These are phyloP conservation scores for Halisarca cf. caerulea DNA, from an alignment of 37 sponge, comb jelly and placozoan genomes.

Conservation along the genomic window DNA sequence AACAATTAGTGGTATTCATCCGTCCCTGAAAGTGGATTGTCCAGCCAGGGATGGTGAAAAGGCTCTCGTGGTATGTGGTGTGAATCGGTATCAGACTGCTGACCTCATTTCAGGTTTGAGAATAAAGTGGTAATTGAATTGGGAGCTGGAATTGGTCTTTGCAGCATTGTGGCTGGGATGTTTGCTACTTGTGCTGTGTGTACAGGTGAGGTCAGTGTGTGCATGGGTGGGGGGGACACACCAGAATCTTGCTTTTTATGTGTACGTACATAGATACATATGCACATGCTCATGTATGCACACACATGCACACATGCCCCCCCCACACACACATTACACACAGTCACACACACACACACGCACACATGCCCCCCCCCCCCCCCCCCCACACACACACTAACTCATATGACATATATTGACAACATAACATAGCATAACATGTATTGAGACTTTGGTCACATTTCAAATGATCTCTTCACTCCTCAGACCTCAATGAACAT, in stretches of 20 bases:
- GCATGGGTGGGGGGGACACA: not conserved
- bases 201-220: not conserved
- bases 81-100: not conserved
- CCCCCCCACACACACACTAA: not conserved
- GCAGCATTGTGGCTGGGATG: constrained; percentile 13
- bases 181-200: not conserved
- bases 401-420: too few species aligned
- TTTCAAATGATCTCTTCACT: too few species aligned
- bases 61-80: not conserved
- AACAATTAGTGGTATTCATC: too few species aligned
- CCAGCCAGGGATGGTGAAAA: too few species aligned
- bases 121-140: constrained; percentile 17
- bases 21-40: too few species aligned
- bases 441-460: too few species aligned
- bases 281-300: not conserved
- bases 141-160: constrained; percentile 9
- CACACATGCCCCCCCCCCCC: not conserved
- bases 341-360: constrained; percentile 14
- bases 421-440: too few species aligned
- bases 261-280: not conserved
- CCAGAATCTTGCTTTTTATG: not conserved
- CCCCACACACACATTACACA: constrained; percentile 13
- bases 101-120: not conserved
- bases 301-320: not conserved
- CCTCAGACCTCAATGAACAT: constrained; percentile 1